These are phyloP conservation scores for Pseudobourletiella spinata DNA, from an alignment of 1,140 invertebrate genomes.

Conservation along the genomic window DNA sequence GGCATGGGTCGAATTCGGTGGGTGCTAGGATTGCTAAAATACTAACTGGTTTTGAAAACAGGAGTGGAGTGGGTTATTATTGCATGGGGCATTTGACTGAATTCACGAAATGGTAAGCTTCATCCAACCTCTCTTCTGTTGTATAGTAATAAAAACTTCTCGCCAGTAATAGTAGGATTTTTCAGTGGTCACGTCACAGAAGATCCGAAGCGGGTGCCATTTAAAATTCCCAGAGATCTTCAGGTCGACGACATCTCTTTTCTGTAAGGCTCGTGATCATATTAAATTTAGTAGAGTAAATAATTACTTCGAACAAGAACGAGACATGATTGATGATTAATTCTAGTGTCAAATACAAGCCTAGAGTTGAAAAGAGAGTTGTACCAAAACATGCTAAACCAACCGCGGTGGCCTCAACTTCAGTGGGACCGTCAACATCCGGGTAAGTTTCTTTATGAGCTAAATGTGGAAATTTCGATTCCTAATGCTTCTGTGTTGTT, in stretches of 20 bases:
- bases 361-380: conserved; percentile 46
- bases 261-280: conserved; percentile 45
- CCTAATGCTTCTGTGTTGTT: neutral
- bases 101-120: conserved; percentile 72
- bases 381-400: conserved; percentile 42
- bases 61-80: conserved; percentile 61
- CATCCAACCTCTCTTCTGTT: neutral
- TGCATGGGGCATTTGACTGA: conserved; percentile 75
- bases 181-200: conserved; percentile 51
- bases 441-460: neutral
- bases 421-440: neutral
- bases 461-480: neutral
- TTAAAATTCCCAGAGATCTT: conserved; percentile 60
- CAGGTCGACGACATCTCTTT: conserved; percentile 47
- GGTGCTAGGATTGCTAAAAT: conserved; percentile 40
- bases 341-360: conserved; percentile 52
- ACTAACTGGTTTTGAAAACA: conserved; percentile 27
- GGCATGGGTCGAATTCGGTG: conserved; percentile 11
- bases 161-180: neutral
- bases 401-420: neutral
- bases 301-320: neutral
- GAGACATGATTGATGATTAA: neutral
- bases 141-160: neutral
- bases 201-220: conserved; percentile 59
- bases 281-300: neutral